These are phyloP conservation scores for Drosophila nr. fundita DNA, from an alignment of 2,888 invertebrate species.

Conservation along the genomic window DNA sequence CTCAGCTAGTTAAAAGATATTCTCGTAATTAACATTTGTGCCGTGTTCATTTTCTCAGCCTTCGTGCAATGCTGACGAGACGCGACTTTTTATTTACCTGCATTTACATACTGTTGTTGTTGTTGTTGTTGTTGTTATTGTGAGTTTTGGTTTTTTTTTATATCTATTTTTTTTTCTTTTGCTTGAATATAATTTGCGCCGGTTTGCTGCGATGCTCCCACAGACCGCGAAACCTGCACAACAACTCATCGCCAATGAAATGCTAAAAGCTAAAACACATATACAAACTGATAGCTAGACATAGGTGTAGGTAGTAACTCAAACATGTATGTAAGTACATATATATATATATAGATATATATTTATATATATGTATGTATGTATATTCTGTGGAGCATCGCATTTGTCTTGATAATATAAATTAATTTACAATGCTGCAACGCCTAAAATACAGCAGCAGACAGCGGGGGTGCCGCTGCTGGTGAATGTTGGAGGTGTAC, in stretches of 20 bases:
- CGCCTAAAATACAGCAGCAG: constrained; percentile 43
- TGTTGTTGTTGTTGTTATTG: constrained; percentile 37
- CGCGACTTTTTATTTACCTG: constrained; percentile 48
- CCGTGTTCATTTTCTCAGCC: constrained; percentile 82
- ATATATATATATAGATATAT: constrained; percentile 7
- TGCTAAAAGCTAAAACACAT: constrained; percentile 70
- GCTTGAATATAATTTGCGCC: constrained; percentile 75
- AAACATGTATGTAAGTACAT: constrained; percentile 8
- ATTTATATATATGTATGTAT: constrained; percentile 10
- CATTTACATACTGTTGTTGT: constrained; percentile 47
- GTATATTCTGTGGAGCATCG: constrained; percentile 30
- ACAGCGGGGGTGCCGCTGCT: not conserved
- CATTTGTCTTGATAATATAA: constrained; percentile 78
- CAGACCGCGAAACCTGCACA: constrained; percentile 76
- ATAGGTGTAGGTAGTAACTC: not conserved
- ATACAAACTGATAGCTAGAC: constrained; percentile 20
- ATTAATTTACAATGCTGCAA: constrained; percentile 75
- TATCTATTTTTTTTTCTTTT: constrained; percentile 15
- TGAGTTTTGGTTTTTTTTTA: constrained; percentile 15
- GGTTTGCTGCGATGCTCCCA: constrained; percentile 74
- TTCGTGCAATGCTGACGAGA: constrained; percentile 61
- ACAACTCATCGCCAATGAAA: constrained; percentile 74
- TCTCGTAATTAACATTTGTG: constrained; percentile 80
- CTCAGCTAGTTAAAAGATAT: constrained; percentile 60
- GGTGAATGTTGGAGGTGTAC: not conserved